Evolutionary conservation across 2,113 vertebrate genomes (phyloP).

Genomic region (Polypterus senegalus): DNA sequence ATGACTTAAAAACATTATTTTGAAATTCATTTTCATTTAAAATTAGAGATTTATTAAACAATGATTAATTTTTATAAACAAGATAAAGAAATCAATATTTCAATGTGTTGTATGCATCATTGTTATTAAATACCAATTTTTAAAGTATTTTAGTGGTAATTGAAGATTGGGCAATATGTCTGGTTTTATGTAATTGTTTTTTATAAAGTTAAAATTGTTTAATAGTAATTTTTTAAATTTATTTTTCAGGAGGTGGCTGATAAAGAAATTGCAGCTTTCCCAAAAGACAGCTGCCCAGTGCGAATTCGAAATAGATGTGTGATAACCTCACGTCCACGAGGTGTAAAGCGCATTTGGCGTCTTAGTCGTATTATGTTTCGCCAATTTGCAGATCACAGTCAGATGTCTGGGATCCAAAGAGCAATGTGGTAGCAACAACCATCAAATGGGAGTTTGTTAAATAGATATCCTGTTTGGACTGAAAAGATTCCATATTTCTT

Average conservation of each 20-base stretch:
- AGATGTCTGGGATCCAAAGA: constrained; percentile 79
- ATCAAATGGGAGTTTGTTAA: neutral
- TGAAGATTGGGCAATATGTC: too few relatives aligned
- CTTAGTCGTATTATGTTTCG: constrained; percentile 87
- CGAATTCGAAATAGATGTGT: constrained; percentile 86
- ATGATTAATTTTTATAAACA: too few relatives aligned
- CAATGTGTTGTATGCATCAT: too few relatives aligned
- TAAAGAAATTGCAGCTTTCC: constrained; percentile 73
- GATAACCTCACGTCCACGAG: constrained; percentile 79
- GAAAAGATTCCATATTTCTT: too few relatives aligned
- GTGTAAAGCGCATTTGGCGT: constrained; percentile 75
- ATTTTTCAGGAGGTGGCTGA: constrained; percentile 68
- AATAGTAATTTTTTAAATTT: constrained; percentile 2
- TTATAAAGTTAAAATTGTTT: too few relatives aligned
- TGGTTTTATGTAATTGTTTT: too few relatives aligned
- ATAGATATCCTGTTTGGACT: neutral
- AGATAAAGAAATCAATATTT: too few relatives aligned
- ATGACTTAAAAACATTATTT: too few relatives aligned
- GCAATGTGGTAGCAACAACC: constrained; percentile 68
- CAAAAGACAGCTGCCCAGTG: constrained; percentile 79
- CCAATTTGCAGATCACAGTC: constrained; percentile 78
- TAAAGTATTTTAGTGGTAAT: too few relatives aligned
- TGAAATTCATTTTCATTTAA: too few relatives aligned
- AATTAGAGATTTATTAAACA: too few relatives aligned
- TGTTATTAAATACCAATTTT: too few relatives aligned